These are phyloP conservation scores for Encarsia formosa DNA, from an alignment of 2,888 invertebrate species.

Conservation along the genomic window DNA sequence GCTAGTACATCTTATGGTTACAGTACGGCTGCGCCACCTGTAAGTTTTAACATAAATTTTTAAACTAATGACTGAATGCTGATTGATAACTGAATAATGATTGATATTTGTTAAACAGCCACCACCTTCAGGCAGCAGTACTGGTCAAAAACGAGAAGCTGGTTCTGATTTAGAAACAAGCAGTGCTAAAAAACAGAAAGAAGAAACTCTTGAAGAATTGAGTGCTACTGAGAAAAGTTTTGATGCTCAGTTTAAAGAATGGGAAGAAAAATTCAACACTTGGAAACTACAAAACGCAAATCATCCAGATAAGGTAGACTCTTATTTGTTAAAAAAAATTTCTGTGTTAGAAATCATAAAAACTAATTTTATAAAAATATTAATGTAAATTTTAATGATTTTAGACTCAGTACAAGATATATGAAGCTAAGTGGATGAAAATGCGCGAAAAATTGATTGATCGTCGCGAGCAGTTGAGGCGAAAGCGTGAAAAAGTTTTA, in stretches of 20 bases:
- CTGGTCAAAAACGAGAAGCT: constrained; percentile 38
- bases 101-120: constrained; percentile 4
- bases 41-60: no score
- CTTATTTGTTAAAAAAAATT: neutral
- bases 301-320: constrained; percentile 76
- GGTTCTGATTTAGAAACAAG: constrained; percentile 35
- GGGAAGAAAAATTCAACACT: constrained; percentile 87
- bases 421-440: constrained; percentile 84
- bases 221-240: constrained; percentile 77
- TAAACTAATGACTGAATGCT: no score
- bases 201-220: constrained; percentile 46
- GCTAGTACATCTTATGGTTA: constrained; percentile 29
- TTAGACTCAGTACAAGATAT: constrained; percentile 69
- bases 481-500: constrained; percentile 55
- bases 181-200: constrained; percentile 46
- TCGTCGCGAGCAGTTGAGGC: constrained; percentile 76
- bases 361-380: no score
- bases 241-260: constrained; percentile 82
- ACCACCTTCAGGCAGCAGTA: constrained; percentile 18
- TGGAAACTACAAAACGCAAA: constrained; percentile 89
- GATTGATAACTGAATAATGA: no score
- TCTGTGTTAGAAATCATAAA: no score
- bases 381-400: constrained; percentile 31
- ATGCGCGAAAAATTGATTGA: constrained; percentile 76
- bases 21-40: constrained; percentile 42